phyloP scores from a whole-genome alignment of 2,888 invertebrate species.

The Tenthredo notha region DNA sequence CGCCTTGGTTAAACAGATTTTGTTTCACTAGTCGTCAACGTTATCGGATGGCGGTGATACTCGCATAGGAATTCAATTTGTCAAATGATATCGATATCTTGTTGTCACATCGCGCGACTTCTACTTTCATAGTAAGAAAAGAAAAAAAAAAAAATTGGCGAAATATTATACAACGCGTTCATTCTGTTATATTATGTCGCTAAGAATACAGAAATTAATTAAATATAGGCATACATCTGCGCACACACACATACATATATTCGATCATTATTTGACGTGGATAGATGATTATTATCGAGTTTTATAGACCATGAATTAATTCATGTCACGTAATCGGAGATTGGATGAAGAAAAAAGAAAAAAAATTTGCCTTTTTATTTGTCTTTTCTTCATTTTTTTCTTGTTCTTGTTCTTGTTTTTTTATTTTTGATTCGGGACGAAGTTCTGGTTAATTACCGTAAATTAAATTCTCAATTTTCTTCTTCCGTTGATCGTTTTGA shows the following conservation, averaged over 20 bases:
- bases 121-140: background rate
- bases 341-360: background rate
- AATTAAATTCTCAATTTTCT: conserved; percentile 12
- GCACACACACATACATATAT: background rate
- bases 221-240: background rate
- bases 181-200: background rate
- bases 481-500: conserved; percentile 3
- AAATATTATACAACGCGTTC: background rate
- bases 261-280: background rate
- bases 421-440: conserved; percentile 24
- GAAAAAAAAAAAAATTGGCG: background rate
- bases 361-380: background rate
- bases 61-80: conserved; percentile 55
- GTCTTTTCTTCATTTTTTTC: conserved; percentile 59
- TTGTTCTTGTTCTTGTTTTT: conserved; percentile 56
- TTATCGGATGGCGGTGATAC: conserved; percentile 46
- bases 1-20: conserved; percentile 37
- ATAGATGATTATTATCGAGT: background rate
- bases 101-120: background rate
- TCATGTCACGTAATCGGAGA: background rate
- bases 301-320: background rate
- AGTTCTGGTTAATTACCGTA: conserved; percentile 25
- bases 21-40: conserved; percentile 56
- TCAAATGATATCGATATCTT: conserved; percentile 44
- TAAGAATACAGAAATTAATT: background rate